Evolutionary conservation across 2,113 vertebrate species (phyloP).

Genomic region (Rhinolophus sinicus): DNA sequence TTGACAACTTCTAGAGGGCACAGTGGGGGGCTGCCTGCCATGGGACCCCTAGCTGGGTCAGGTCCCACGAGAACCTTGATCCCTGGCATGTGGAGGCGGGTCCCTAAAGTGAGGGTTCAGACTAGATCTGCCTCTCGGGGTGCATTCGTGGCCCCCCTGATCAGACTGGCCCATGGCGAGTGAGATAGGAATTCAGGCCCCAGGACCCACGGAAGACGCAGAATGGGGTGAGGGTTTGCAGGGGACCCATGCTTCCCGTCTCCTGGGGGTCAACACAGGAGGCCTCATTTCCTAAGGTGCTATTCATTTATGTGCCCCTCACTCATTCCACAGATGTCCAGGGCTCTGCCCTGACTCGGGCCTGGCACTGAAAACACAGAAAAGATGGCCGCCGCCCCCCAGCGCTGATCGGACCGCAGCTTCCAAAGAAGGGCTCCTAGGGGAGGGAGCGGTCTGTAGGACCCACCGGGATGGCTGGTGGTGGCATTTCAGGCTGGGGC

Average conservation of each 20-base stretch:
- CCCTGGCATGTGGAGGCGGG: rapidly evolving
- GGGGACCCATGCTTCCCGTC: no score
- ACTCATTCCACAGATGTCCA: rapidly evolving
- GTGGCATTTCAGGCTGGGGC: neutral
- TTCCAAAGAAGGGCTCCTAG: neutral
- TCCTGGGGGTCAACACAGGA: rapidly evolving
- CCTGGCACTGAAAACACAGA: neutral
- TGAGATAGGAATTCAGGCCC: neutral
- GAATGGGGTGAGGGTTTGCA: rapidly evolving
- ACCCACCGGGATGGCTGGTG: neutral
- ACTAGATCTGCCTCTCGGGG: neutral
- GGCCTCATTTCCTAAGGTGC: neutral
- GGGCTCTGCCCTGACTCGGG: rapidly evolving
- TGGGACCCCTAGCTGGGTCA: no score
- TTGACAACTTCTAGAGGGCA: neutral
- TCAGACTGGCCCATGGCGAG: neutral
- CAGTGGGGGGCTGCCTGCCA: rapidly evolving
- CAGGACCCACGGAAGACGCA: rapidly evolving
- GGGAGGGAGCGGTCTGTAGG: neutral
- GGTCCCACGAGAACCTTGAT: neutral
- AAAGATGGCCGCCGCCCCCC: rapidly evolving
- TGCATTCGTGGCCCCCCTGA: rapidly evolving
- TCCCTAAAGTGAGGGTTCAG: no score
- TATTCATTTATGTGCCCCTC: rapidly evolving
- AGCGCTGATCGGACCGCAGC: rapidly evolving